phyloP scores from a whole-genome alignment of 2,113 vertebrate genomes.

The Gallinago jamesoni region DNA sequence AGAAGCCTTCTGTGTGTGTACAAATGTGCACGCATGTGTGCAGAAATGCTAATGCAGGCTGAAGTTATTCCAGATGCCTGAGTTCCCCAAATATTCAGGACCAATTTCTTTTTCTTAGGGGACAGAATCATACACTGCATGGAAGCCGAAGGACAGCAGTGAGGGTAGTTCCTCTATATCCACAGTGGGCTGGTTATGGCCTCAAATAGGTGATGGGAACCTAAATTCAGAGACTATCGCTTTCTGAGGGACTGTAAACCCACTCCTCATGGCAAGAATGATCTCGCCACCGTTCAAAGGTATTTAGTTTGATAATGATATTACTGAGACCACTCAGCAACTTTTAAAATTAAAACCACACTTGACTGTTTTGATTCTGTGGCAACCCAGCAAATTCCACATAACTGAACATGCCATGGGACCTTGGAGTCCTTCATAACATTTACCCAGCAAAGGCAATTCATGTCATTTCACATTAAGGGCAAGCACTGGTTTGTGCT shows the following conservation, averaged over 20 bases:
- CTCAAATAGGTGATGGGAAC: background rate
- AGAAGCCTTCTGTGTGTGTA: fast-evolving
- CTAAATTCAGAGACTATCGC: background rate
- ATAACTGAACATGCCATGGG: fast-evolving
- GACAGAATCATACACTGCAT: background rate
- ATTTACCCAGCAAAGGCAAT: background rate
- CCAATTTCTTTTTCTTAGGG: background rate
- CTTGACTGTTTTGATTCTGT: background rate
- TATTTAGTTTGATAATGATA: background rate
- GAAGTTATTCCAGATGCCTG: background rate
- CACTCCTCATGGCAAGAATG: background rate
- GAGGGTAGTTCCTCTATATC: background rate
- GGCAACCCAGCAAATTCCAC: background rate
- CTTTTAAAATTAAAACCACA: background rate
- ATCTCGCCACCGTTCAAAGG: background rate
- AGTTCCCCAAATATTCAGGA: background rate
- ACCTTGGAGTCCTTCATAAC: background rate
- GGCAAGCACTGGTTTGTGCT: background rate
- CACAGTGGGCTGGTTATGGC: fast-evolving
- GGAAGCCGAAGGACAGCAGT: background rate
- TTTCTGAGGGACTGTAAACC: background rate
- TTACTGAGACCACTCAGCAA: background rate
- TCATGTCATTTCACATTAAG: background rate
- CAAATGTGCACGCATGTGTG: fast-evolving
- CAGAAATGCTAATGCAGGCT: background rate